Conservation (phyloP, 2,113 vertebrate species). For the Oncorhynchus keta region DNA sequence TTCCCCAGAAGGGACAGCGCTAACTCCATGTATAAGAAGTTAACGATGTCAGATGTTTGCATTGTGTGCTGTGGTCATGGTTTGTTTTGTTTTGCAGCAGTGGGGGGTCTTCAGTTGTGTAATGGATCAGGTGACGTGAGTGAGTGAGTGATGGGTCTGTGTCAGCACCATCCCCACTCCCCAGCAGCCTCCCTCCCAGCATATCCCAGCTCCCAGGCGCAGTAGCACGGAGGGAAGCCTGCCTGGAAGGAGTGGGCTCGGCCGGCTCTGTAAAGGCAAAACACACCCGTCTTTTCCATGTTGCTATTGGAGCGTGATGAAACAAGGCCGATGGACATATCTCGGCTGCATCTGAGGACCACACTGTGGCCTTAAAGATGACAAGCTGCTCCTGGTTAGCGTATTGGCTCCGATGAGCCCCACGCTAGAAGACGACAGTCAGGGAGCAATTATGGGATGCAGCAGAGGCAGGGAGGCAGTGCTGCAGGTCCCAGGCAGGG, state of each 20-base stretch:
- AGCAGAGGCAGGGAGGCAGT: conserved; percentile 22
- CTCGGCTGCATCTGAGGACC: not conserved
- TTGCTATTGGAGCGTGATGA: conserved; percentile 55
- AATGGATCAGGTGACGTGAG: not conserved
- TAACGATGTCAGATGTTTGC: no score
- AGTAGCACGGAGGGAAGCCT: conserved; percentile 30
- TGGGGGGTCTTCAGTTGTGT: not conserved
- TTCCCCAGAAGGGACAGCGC: no score
- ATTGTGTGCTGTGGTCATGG: not conserved
- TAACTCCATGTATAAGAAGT: no score
- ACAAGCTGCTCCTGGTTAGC: conserved; percentile 55
- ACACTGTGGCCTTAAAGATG: not conserved
- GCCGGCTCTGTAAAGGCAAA: not conserved
- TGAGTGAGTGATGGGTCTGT: not conserved
- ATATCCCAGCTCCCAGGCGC: not conserved
- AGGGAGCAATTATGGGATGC: conserved; percentile 65
- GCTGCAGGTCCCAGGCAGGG: no score
- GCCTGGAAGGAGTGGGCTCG: conserved; percentile 28
- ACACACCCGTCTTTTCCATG: conserved; percentile 51
- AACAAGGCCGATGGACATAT: conserved; percentile 11
- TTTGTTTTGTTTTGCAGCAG: not conserved
- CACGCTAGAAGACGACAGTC: conserved; percentile 17
- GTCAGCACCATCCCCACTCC: conserved; percentile 7
- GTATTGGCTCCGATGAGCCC: conserved; percentile 40
- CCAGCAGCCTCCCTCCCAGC: not conserved